These are phyloP conservation scores for Frankliniella fusca DNA, from an alignment of 2,888 invertebrate genomes.

Conservation along the genomic window DNA sequence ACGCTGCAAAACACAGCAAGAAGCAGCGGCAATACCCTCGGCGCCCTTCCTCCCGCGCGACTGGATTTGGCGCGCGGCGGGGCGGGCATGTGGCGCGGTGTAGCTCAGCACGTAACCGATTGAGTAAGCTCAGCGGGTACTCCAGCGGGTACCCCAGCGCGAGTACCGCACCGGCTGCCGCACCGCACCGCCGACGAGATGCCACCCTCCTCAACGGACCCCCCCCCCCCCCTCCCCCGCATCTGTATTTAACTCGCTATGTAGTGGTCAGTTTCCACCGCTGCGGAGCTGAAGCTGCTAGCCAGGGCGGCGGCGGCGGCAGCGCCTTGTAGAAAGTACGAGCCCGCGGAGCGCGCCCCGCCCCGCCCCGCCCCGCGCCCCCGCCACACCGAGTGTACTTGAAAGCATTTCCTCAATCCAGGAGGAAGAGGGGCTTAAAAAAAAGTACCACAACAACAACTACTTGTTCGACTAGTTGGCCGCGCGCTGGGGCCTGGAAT, in stretches of 20 bases:
- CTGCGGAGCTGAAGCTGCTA: no score
- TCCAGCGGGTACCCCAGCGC: no score
- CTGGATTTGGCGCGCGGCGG: not conserved
- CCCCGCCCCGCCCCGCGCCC: not conserved
- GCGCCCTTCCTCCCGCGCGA: no score
- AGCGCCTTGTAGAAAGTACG: not conserved
- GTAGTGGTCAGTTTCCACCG: no score
- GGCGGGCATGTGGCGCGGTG: not conserved
- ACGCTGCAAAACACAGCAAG: not conserved
- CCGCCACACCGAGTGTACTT: not conserved
- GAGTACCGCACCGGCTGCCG: no score
- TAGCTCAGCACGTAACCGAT: constrained; percentile 13
- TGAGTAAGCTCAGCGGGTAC: not conserved
- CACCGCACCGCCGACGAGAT: no score
- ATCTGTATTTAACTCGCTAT: no score
- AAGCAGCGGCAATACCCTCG: not conserved
- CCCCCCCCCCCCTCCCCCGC: no score
- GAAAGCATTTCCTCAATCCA: not conserved
- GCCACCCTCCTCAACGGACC: no score
- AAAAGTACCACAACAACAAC: not conserved
- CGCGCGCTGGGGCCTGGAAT: not conserved
- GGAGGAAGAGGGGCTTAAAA: not conserved
- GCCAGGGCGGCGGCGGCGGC: no score
- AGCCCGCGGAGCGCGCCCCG: not conserved
- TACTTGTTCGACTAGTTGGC: constrained; percentile 3